phyloP scores from a whole-genome alignment of 2,797 vertebrate species.

The Rhyacichthys aspro region DNA sequence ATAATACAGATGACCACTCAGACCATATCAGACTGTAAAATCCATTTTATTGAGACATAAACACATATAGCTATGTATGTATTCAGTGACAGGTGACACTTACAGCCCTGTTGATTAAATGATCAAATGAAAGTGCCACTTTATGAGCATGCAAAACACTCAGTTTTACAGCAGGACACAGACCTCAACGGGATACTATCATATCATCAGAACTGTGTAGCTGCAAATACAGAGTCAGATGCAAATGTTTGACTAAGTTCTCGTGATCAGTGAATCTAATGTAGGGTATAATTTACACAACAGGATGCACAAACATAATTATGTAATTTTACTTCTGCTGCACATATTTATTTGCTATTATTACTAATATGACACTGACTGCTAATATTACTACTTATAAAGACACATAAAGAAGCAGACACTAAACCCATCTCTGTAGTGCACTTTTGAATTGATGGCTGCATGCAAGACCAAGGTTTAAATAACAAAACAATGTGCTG shows the following conservation, averaged over 20 bases:
- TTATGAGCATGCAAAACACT: conserved; percentile 68
- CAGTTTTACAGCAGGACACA: conserved; percentile 25
- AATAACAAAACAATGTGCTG: not conserved
- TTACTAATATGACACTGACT: no score
- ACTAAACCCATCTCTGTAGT: no score
- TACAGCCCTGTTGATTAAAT: conserved; percentile 26
- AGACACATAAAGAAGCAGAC: no score
- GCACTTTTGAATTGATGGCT: no score
- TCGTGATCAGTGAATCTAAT: not conserved
- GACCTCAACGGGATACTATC: not conserved
- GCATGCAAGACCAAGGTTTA: not conserved
- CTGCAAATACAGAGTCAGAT: not conserved
- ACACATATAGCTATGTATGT: not conserved
- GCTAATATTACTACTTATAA: no score
- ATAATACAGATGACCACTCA: not conserved
- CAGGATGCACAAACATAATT: not conserved
- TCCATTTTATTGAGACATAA: not conserved
- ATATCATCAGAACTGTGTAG: conserved; percentile 14
- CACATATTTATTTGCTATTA: no score
- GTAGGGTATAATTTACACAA: not conserved
- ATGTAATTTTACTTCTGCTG: not conserved
- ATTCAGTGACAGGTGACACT: conserved; percentile 16
- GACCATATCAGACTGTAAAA: no score
- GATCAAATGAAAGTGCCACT: conserved; percentile 26
- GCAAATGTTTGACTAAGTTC: not conserved